Percentiles rank a stretch among this genome's conserved stretches.
Conservation (phyloP, 1,140 invertebrate genomes). For the Tenebrio molitor region DNA sequence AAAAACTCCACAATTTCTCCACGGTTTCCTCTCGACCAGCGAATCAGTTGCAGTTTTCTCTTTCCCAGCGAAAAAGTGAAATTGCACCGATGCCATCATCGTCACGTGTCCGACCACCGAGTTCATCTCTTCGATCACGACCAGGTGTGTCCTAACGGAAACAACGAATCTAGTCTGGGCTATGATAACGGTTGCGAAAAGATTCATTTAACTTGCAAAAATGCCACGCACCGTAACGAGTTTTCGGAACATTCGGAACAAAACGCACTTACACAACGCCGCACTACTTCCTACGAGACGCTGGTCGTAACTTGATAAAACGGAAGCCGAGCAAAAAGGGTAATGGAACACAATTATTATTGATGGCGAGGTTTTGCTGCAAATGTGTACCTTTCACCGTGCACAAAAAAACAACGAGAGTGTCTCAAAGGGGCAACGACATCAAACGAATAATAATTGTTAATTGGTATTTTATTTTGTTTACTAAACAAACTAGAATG, state of each 20-base stretch:
- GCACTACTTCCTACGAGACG: neutral
- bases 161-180: neutral
- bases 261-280: neutral
- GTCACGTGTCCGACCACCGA: no score
- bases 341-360: slow-evolving; percentile 29
- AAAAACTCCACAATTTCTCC: neutral
- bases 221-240: neutral
- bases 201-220: slow-evolving; percentile 12
- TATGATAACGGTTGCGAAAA: slow-evolving; percentile 3
- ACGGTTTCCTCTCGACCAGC: no score
- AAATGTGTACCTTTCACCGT: slow-evolving; percentile 15
- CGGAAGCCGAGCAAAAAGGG: slow-evolving; percentile 10
- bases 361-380: slow-evolving; percentile 17
- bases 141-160: neutral
- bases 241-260: neutral
- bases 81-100: no score
- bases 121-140: no score
- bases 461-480: slow-evolving; percentile 11
- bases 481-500: slow-evolving; percentile 8
- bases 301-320: slow-evolving; percentile 2
- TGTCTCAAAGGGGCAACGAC: slow-evolving; percentile 5
- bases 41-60: slow-evolving; percentile 28
- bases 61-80: slow-evolving; percentile 8
- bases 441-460: neutral
- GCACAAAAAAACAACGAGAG: slow-evolving; percentile 1